Evolutionary conservation across 2,797 vertebrate genomes (phyloP).

Genomic region (Bryconaethiops microstoma): DNA sequence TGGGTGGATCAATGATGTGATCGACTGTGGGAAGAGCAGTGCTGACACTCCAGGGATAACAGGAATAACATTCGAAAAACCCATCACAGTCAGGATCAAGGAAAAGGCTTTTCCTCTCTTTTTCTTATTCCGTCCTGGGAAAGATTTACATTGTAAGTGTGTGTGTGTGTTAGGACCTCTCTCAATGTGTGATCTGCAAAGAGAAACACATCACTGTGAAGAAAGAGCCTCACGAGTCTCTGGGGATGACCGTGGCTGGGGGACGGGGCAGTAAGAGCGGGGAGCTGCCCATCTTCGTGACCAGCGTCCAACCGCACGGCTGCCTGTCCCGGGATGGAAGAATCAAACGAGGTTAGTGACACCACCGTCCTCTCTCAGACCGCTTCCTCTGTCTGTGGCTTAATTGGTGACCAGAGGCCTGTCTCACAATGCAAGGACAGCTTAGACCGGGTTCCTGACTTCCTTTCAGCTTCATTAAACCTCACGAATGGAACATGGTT

Average conservation of each 20-base stretch:
- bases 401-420: no score
- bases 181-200: conserved; percentile 94
- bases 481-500: no score
- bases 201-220: conserved; percentile 97
- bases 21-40: conserved; percentile 38
- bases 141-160: conserved; percentile 23
- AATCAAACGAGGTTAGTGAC: conserved; percentile 90
- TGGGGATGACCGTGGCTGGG: conserved; percentile 98
- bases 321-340: conserved; percentile 94
- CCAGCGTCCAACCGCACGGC: conserved; percentile 95
- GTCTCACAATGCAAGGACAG: no score
- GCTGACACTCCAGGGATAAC: conserved; percentile 26
- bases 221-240: conserved; percentile 95
- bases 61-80: conserved; percentile 26
- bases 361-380: neutral
- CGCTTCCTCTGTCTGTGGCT: no score
- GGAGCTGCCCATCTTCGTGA: conserved; percentile 97
- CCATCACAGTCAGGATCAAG: conserved; percentile 30
- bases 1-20: conserved; percentile 44
- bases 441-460: no score
- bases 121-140: neutral
- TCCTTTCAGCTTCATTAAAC: no score
- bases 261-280: conserved; percentile 97
- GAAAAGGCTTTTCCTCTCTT: conserved; percentile 24
- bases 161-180: conserved; percentile 82